These are phyloP conservation scores for Myrmophylax atrothorax DNA, from an alignment of 2,113 vertebrate genomes.

Conservation along the genomic window DNA sequence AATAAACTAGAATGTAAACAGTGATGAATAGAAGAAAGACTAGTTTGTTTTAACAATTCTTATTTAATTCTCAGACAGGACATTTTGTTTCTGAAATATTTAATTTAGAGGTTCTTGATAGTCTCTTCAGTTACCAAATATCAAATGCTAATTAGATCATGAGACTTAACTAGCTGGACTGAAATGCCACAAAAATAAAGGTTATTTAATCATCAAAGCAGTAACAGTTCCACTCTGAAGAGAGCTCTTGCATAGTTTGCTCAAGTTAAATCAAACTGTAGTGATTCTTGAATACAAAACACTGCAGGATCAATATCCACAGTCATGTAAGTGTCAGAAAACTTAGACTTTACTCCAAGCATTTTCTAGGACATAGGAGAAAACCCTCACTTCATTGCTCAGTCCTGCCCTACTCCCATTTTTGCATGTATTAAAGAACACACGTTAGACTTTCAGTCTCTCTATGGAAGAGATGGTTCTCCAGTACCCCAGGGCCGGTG, in stretches of 20 bases:
- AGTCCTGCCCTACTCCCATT: not conserved
- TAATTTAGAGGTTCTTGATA: constrained; percentile 67
- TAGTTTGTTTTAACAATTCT: constrained; percentile 52
- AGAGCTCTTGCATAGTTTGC: not conserved
- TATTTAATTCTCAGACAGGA: constrained; percentile 42
- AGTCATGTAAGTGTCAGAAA: not conserved
- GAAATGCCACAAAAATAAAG: constrained; percentile 72
- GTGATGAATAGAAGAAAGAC: constrained; percentile 33
- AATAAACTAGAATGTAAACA: constrained; percentile 66
- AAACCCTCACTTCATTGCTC: not conserved
- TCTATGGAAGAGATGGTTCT: not conserved
- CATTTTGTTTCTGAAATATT: constrained; percentile 67
- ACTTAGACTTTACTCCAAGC: not conserved
- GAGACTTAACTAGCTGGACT: constrained; percentile 64
- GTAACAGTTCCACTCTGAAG: not conserved
- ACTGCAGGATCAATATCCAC: not conserved
- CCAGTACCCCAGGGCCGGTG: not conserved
- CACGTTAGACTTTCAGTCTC: not conserved
- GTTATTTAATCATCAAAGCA: constrained; percentile 68
- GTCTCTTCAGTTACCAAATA: constrained; percentile 70
- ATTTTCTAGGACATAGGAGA: not conserved
- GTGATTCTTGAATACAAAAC: not conserved
- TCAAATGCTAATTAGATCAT: constrained; percentile 75
- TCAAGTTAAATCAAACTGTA: not conserved
- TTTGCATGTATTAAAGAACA: rapidly evolving